phyloP scores from a whole-genome alignment of 2,797 vertebrate genomes.

The Columba guinea region DNA sequence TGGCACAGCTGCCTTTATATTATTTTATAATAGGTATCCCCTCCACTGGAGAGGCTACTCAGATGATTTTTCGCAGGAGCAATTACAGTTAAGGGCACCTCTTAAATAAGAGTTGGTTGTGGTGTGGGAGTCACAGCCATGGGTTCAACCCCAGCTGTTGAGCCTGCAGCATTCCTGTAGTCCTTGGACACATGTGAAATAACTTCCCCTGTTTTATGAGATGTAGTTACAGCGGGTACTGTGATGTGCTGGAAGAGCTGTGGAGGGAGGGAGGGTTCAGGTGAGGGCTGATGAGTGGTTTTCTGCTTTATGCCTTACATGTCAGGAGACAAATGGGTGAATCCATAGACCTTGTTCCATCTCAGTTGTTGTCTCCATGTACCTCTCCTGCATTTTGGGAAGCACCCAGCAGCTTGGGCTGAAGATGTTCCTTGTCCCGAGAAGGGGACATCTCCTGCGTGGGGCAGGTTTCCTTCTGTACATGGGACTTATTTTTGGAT shows the following conservation, averaged over 20 bases:
- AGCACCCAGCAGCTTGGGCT: neutral
- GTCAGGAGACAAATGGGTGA: neutral
- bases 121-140: accelerated
- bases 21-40: too few species aligned
- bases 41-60: neutral
- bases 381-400: neutral
- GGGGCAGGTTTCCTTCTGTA: neutral
- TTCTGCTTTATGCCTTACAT: accelerated
- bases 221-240: neutral
- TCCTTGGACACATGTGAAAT: accelerated
- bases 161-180: neutral
- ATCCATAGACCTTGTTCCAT: neutral
- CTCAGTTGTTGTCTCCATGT: neutral
- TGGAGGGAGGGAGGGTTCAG: neutral
- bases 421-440: neutral
- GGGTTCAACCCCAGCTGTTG: neutral
- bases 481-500: neutral
- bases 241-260: neutral
- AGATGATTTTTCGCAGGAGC: neutral
- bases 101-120: neutral
- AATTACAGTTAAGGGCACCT: neutral
- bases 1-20: neutral
- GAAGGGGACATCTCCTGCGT: neutral
- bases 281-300: neutral
- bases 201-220: neutral